Base-by-base conservation (phyloP, 2,113 vertebrate species). In the Dendropsophus ebraccatus region DNA sequence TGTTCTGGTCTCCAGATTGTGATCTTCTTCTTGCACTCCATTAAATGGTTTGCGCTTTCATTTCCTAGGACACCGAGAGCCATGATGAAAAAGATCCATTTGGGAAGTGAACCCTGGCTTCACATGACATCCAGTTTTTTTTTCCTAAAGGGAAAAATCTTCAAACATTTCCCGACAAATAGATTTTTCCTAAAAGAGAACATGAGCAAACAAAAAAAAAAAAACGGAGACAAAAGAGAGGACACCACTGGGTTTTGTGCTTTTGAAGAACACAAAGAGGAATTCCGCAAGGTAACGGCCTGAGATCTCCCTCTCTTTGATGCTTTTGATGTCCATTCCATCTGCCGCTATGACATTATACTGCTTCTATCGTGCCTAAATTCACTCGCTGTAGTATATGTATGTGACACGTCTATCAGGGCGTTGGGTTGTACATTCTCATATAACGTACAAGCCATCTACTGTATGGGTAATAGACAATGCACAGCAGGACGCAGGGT, bases 11-110 rank as follows among this genome's bases (percentile, higher is more conserved):
- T 73, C 41, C 35, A 75, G 41, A 49, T 28, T 28, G 4, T 47
- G 37, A 28, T 75, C 67, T 70, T 70, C 72, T 49, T 45, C 12
- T 5, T 17, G 41, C 1, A 16, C 72, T 49, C 37, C 23, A 47
- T 75, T 75, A 25, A 49, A 49, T 14, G 21, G 7, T 14, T 75
- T 75, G 45, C 8, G 1, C 72, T 47, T 74, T 74, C 12, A 75
- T 49, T 25, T 25, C 45, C 14, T 49, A 49, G 11, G 72, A 47
- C 70, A 45, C 37, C 0, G 23, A 75, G 23, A 45, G 28, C 23
- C 72, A 75, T 75, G 72, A 75, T 75, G 41, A 75, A 75, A 75
- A 75, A 75, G 45, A 75, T 49, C n/a, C 41, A 75, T n/a, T 45
- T 25, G 25, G 10, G 72, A 49, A 75, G 72, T 14, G 47, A 75